Evolutionary conservation across 1,140 invertebrate species (phyloP), one percentile per base, ranked within the genome.

Genomic region (Chironomus striatipennis): DNA sequence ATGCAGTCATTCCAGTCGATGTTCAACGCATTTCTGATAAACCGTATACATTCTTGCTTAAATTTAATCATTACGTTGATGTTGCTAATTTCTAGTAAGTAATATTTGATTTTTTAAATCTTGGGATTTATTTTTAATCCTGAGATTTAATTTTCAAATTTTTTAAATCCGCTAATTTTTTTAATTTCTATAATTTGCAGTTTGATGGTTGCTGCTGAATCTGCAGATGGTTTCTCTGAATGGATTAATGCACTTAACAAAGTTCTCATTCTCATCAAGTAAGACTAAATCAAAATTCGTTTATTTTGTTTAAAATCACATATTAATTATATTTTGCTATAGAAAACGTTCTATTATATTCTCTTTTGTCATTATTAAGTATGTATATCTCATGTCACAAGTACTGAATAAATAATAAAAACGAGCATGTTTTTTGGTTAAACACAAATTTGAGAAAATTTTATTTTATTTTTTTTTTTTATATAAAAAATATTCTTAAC

Each of bases 401-500:
- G 24, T 34, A 34, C 24, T 34, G 24, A 47, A 47, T 57, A n/a
- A 57, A 57, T 57, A 57, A 57, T 57, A 57, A 57, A 34, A 10
- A 47, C 43, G 15, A 57, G 12, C n/a, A 57, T 12, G 15, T 15
- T 5, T n/a, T 57, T 57, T 57, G 47, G n/a, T 57, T 57, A n/a
- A 57, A 57, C 47, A 57, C n/a, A 57, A 57, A 15, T 1, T 15
- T 4, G 9, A 20, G 6, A 20, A 70, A 20, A 57, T 12, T 70
- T 18, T 20, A 70, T 70, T 70, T 67, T 9, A 70, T 70, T 20
- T 67, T 67, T 17, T 47, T 47, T 47, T 47, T 12, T 12, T 57
- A 70, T 4, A 21, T 20, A 70, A 18, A 20, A 1, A 70, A 70
- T 72, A 15, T 43, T n/a, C 74, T 90, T 85, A 95, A 76, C 98